Percentiles rank a stretch among this genome's conserved stretches.
These are phyloP conservation scores for Chrysolina americana DNA, from an alignment of 2,888 invertebrate genomes.

Conservation along the genomic window DNA sequence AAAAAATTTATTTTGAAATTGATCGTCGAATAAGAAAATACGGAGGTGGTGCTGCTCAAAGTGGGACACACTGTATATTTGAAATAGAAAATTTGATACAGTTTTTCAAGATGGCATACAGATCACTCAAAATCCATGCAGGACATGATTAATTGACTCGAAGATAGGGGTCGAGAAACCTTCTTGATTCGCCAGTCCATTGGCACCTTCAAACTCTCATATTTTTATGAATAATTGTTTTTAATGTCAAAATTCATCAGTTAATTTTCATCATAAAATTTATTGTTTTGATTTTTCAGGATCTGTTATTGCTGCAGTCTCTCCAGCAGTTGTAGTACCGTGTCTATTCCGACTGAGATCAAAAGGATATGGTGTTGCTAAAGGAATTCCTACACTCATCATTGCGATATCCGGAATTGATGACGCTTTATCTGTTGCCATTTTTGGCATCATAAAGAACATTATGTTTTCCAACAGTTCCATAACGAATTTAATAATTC, in stretches of 20 bases:
- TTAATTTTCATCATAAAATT: neutral
- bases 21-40: no score
- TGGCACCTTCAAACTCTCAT: no score
- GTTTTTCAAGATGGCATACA: no score
- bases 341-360: slow-evolving; percentile 88
- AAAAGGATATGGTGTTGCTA: slow-evolving; percentile 92
- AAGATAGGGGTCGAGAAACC: no score
- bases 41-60: no score
- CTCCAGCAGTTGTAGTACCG: slow-evolving; percentile 97
- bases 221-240: neutral
- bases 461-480: slow-evolving; percentile 88
- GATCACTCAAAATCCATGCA: no score
- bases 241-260: neutral
- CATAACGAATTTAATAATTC: slow-evolving; percentile 78
- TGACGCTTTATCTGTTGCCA: slow-evolving; percentile 95
- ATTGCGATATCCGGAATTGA: slow-evolving; percentile 96
- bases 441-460: slow-evolving; percentile 90
- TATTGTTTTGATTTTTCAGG: slow-evolving; percentile 62
- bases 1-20: no score
- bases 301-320: slow-evolving; percentile 91
- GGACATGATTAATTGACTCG: no score
- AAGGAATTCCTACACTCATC: slow-evolving; percentile 96
- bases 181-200: no score
- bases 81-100: no score
- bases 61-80: no score